phyloP scores from a whole-genome alignment of 2,113 vertebrate genomes.

The Stegostoma tigrinum region DNA sequence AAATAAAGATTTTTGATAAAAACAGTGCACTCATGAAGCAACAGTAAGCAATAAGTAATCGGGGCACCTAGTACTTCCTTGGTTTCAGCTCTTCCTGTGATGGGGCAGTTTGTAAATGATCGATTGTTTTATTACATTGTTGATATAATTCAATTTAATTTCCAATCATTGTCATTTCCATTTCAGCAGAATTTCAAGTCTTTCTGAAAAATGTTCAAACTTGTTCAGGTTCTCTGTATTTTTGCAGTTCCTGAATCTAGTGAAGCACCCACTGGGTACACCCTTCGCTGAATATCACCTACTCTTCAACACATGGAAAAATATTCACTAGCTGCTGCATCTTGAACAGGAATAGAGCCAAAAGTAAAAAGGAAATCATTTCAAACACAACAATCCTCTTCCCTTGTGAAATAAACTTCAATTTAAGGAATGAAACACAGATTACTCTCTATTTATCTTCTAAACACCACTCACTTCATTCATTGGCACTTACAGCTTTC shows the following conservation, averaged over 20 bases:
- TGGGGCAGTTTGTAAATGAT: not conserved
- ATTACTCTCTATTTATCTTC: constrained; percentile 54
- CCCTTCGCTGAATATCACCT: not conserved
- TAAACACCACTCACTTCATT: constrained; percentile 59
- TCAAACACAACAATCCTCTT: constrained; percentile 17
- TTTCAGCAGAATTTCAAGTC: not conserved
- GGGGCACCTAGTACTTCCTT: not conserved
- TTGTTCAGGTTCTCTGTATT: no score
- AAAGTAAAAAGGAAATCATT: not conserved
- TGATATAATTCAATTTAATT: not conserved
- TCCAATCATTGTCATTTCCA: not conserved
- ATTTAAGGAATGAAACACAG: constrained; percentile 49
- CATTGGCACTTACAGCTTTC: constrained; percentile 60
- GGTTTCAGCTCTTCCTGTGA: not conserved
- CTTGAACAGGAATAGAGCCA: not conserved
- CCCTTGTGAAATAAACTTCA: constrained; percentile 42
- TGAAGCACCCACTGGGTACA: not conserved
- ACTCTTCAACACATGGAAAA: not conserved
- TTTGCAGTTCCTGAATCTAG: not conserved
- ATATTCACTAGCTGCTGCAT: not conserved
- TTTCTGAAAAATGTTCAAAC: not conserved
- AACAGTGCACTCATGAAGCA: not conserved
- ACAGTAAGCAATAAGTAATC: not conserved
- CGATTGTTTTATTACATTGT: not conserved
- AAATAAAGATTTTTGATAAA: not conserved